Conservation (phyloP, 2,888 invertebrate species). For the Trichopoda pennipes region DNA sequence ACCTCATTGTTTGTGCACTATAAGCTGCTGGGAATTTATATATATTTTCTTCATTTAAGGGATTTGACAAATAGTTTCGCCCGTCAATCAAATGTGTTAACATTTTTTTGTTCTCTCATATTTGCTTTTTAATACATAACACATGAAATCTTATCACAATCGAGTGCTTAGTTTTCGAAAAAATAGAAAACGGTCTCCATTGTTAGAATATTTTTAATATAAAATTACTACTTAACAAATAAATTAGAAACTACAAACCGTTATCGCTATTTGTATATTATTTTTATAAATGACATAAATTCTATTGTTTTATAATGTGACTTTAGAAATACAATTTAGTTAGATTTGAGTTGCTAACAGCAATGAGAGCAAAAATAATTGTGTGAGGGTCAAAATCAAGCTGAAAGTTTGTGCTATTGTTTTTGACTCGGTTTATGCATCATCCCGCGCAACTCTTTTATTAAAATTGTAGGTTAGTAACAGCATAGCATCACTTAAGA, state of each 20-base stretch:
- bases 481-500: too few species aligned
- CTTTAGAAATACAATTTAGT: too few species aligned
- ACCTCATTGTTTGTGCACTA: too few species aligned
- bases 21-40: too few species aligned
- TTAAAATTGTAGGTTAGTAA: not conserved
- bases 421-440: too few species aligned
- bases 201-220: conserved; percentile 43
- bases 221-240: conserved; percentile 44
- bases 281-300: conserved; percentile 35
- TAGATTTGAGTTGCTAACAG: conserved; percentile 20
- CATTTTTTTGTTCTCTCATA: too few species aligned
- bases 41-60: too few species aligned
- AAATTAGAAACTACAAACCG: conserved; percentile 14
- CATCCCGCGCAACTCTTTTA: too few species aligned
- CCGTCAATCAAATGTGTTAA: too few species aligned
- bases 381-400: conserved; percentile 6
- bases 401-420: too few species aligned
- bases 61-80: too few species aligned
- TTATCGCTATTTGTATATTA: conserved; percentile 34
- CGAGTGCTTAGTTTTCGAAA: conserved; percentile 12
- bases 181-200: conserved; percentile 17
- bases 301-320: conserved; percentile 5
- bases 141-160: conserved; percentile 49
- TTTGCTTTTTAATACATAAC: not conserved
- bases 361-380: not conserved